A percentile compares a stretch with the other conserved stretches of the same genome.
Evolutionary conservation across 2,113 vertebrate species (phyloP).

Genomic region (Chamaetylas fuelleborni): DNA sequence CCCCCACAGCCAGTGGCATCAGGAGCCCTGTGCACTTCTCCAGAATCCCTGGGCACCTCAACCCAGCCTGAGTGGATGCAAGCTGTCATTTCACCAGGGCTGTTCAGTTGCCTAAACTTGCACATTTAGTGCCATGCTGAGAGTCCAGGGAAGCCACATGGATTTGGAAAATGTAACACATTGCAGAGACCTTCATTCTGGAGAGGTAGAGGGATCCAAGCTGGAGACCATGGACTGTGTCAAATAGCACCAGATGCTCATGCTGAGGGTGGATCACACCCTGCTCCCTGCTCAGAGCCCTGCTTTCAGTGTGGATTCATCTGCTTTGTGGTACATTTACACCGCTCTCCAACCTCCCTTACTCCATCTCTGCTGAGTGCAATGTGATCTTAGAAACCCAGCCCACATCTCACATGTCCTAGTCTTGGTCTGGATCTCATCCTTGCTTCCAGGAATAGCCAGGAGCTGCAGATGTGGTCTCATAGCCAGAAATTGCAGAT

Average conservation of each 20-base stretch:
- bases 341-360: neutral
- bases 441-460: neutral
- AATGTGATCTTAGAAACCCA: neutral
- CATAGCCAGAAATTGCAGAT: neutral
- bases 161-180: neutral
- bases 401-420: neutral
- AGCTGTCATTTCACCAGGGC: neutral
- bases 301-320: neutral
- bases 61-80: fast-evolving
- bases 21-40: neutral
- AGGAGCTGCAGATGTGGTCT: neutral
- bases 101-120: neutral
- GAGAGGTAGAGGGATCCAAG: neutral
- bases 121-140: neutral
- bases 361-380: neutral
- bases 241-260: neutral
- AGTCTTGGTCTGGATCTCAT: neutral
- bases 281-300: neutral
- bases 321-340: neutral
- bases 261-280: neutral
- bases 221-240: neutral
- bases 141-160: neutral
- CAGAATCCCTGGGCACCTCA: neutral
- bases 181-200: neutral
- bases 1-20: neutral